Conservation (phyloP, 2,113 vertebrate genomes). For the Aegypius monachus region DNA sequence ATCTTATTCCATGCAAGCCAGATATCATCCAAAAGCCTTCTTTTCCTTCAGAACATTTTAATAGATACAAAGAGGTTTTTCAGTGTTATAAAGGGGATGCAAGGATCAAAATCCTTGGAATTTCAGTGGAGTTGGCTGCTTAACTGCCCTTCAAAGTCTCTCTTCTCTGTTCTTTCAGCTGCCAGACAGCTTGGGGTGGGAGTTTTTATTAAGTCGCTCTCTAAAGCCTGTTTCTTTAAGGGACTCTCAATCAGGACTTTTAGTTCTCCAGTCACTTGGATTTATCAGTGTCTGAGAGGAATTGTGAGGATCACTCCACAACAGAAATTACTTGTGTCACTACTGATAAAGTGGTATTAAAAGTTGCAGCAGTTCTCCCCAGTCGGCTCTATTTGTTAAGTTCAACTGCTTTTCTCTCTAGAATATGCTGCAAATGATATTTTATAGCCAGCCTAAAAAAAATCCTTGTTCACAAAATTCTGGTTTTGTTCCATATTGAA, state of each 20-base stretch:
- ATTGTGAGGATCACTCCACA: not conserved
- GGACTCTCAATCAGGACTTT: not conserved
- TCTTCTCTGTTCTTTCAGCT: not conserved
- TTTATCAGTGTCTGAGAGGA: not conserved
- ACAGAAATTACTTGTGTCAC: not conserved
- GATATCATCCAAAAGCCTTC: not conserved
- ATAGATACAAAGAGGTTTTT: not conserved
- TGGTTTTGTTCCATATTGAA: not conserved
- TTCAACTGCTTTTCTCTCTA: not conserved
- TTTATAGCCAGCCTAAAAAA: not conserved
- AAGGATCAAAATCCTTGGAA: not conserved
- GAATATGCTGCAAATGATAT: not conserved
- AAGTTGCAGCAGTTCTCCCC: not conserved
- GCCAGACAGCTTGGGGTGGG: not conserved
- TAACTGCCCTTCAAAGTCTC: not conserved
- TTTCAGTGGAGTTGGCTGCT: not conserved
- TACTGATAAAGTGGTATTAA: not conserved
- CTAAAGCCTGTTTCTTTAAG: not conserved
- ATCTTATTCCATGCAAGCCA: not conserved
- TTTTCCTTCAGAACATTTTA: not conserved
- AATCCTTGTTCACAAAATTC: accelerated
- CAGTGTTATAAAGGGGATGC: not conserved
- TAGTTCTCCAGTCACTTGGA: not conserved
- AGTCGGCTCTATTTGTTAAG: not conserved
- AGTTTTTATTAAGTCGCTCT: not conserved